phyloP scores from a whole-genome alignment of 2,888 invertebrate species.

The Euclidia mi region DNA sequence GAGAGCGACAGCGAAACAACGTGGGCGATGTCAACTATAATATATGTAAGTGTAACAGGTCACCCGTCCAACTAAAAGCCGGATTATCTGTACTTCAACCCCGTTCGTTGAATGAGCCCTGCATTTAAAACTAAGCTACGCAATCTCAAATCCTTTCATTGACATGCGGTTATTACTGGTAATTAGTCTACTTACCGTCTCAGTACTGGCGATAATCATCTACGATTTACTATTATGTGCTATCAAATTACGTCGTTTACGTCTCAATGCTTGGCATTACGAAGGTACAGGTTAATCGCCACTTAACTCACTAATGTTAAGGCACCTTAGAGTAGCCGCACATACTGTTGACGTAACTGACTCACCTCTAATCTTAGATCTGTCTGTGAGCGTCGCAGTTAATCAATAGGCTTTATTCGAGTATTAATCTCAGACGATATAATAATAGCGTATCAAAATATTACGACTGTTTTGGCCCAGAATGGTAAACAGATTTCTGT shows the following conservation, averaged over 20 bases:
- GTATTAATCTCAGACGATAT: no score
- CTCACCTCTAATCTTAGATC: conserved; percentile 24
- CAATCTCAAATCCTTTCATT: conserved; percentile 27
- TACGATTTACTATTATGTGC: conserved; percentile 18
- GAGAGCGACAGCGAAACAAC: no score
- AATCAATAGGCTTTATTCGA: background rate
- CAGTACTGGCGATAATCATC: conserved; percentile 22
- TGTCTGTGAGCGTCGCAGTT: background rate
- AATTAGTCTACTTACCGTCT: conserved; percentile 33
- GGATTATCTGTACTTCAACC: no score
- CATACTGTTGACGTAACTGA: conserved; percentile 31
- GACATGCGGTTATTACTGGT: conserved; percentile 34
- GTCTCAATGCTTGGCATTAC: conserved; percentile 17
- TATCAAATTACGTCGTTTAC: conserved; percentile 21
- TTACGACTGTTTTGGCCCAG: no score
- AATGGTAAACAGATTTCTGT: no score
- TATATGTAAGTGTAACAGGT: no score
- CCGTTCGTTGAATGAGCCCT: no score
- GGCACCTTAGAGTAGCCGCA: conserved; percentile 9
- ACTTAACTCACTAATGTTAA: conserved; percentile 23
- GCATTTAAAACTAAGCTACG: no score
- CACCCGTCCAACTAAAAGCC: no score
- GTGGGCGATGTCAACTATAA: no score
- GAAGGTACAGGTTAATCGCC: conserved; percentile 31
- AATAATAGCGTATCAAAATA: no score